Conservation (phyloP, 2,888 invertebrate species). For the Teinopalpus imperialis region DNA sequence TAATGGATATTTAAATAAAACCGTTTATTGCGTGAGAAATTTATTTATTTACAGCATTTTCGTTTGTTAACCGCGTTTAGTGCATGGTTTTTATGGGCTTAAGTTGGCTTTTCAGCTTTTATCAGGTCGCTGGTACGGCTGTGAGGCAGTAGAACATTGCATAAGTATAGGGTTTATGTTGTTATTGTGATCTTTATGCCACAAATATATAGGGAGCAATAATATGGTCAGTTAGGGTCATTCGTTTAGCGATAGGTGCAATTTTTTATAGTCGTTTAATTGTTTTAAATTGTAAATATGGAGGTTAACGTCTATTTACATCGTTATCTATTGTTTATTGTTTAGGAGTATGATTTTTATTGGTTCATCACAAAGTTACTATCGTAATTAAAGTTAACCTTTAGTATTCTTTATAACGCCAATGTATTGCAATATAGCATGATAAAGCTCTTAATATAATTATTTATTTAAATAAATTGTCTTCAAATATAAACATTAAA, state of each 20-base stretch:
- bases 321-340: conserved; percentile 22
- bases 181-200: conserved; percentile 79
- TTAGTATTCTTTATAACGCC: conserved; percentile 9
- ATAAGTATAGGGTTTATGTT: conserved; percentile 81
- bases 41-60: conserved; percentile 76
- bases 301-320: conserved; percentile 23
- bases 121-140: conserved; percentile 78
- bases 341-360: conserved; percentile 24
- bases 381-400: conserved; percentile 20
- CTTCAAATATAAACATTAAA: too few relatives aligned
- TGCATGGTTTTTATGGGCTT: conserved; percentile 82
- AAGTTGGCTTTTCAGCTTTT: conserved; percentile 82
- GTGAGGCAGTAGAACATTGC: conserved; percentile 80
- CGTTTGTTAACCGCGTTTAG: conserved; percentile 73
- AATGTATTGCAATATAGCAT: conserved; percentile 4
- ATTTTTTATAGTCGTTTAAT: conserved; percentile 65
- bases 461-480: background rate
- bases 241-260: conserved; percentile 61
- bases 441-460: conserved; percentile 4
- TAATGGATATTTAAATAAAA: conserved; percentile 73
- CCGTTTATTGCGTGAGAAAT: conserved; percentile 72
- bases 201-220: conserved; percentile 74
- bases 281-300: conserved; percentile 32
- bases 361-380: conserved; percentile 10
- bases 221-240: conserved; percentile 70